A percentile compares a stretch with the other conserved stretches of the same genome.
These are phyloP conservation scores for Xestia ashworthii DNA, from an alignment of 2,888 invertebrate species.

Conservation along the genomic window DNA sequence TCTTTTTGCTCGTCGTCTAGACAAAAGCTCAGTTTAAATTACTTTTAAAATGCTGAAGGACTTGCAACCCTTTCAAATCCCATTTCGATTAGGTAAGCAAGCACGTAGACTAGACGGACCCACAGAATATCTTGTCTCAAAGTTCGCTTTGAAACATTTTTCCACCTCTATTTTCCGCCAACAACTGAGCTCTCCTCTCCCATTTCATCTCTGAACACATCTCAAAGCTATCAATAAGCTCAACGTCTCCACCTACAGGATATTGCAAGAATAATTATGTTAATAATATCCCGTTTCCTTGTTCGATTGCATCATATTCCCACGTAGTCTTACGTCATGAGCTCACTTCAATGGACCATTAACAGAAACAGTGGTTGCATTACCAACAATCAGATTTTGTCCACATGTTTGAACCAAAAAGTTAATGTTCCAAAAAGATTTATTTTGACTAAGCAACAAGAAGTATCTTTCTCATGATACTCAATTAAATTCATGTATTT, in stretches of 20 bases:
- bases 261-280: slow-evolving; percentile 73
- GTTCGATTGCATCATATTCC: slow-evolving; percentile 78
- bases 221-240: slow-evolving; percentile 63
- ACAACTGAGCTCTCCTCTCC: slow-evolving; percentile 24
- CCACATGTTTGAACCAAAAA: slow-evolving; percentile 73
- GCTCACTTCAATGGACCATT: slow-evolving; percentile 78
- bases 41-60: slow-evolving; percentile 38
- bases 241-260: slow-evolving; percentile 69
- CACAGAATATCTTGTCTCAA: slow-evolving; percentile 5
- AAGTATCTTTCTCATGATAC: neutral
- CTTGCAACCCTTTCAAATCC: slow-evolving; percentile 11
- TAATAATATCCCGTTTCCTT: slow-evolving; percentile 75
- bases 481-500: slow-evolving; percentile 21
- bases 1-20: neutral
- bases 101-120: slow-evolving; percentile 20
- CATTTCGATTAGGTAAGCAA: slow-evolving; percentile 29
- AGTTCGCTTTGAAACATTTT: slow-evolving; percentile 5
- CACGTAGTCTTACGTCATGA: slow-evolving; percentile 83
- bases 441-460: slow-evolving; percentile 5
- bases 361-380: slow-evolving; percentile 74
- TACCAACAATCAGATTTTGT: slow-evolving; percentile 75
- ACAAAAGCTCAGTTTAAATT: slow-evolving; percentile 36
- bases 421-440: slow-evolving; percentile 37
- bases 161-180: slow-evolving; percentile 15
- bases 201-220: slow-evolving; percentile 53